A percentile compares a stretch with the other conserved stretches of the same genome.
phyloP scores from a whole-genome alignment of 2,113 vertebrate genomes.

The Toxotes chatareus region DNA sequence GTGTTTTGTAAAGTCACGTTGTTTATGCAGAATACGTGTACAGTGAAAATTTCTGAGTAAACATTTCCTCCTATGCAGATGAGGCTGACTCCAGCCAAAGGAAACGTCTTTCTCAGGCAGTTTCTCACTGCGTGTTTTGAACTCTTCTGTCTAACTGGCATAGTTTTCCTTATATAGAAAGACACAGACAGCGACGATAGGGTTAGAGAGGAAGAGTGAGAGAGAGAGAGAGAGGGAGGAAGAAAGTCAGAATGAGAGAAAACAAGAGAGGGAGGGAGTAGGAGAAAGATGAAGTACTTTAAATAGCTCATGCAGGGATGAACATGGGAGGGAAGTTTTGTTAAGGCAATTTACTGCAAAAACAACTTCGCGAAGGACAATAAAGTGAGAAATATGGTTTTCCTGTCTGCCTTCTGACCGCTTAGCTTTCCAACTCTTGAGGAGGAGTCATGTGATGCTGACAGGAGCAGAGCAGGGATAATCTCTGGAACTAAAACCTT shows the following conservation, averaged over 20 bases:
- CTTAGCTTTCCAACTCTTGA: conserved; percentile 52
- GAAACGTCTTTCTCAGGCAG: conserved; percentile 30
- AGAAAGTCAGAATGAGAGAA: neutral
- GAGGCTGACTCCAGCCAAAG: conserved; percentile 27
- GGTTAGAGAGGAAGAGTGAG: conserved; percentile 7
- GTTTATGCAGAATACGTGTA: neutral
- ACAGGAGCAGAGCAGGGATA: conserved; percentile 50
- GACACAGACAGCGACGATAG: conserved; percentile 41
- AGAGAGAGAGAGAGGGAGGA: neutral
- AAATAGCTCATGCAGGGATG: conserved; percentile 48
- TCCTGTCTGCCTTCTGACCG: conserved; percentile 59
- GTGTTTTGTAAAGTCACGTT: neutral
- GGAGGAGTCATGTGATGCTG: conserved; percentile 66
- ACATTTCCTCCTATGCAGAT: conserved; percentile 35
- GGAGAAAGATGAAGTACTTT: conserved; percentile 41
- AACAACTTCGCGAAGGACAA: conserved; percentile 70
- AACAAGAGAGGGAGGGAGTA: conserved; percentile 13
- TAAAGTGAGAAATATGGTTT: conserved; percentile 72
- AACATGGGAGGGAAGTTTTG: conserved; percentile 54
- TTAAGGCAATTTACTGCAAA: conserved; percentile 67
- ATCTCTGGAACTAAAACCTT: conserved; percentile 50
- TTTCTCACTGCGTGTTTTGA: conserved; percentile 27
- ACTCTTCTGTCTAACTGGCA: conserved; percentile 48
- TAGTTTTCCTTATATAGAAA: conserved; percentile 83
- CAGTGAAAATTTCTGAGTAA: conserved; percentile 6